Evolutionary conservation across 2,797 vertebrate genomes (phyloP).

Genomic region (Thripadectes ignobilis): DNA sequence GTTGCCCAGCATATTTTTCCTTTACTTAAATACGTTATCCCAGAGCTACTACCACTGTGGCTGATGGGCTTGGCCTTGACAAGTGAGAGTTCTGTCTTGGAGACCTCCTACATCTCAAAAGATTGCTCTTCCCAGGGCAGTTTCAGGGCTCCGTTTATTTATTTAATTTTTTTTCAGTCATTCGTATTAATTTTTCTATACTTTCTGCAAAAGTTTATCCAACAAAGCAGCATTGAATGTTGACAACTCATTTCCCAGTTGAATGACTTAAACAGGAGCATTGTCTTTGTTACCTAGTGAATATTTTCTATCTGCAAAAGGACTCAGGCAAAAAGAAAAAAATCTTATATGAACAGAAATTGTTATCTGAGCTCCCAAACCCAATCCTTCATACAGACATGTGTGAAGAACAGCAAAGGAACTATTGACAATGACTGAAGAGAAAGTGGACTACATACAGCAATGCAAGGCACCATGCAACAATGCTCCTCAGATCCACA

Average conservation of each 20-base stretch:
- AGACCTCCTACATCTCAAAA: neutral
- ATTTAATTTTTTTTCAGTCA: neutral
- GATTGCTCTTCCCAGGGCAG: neutral
- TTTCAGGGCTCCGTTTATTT: neutral
- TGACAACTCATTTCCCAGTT: neutral
- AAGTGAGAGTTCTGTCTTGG: rapidly evolving
- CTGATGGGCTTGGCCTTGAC: neutral
- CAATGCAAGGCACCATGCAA: neutral
- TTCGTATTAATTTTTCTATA: neutral
- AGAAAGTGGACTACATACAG: neutral
- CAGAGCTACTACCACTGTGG: rapidly evolving
- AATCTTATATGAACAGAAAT: neutral
- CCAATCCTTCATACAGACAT: neutral
- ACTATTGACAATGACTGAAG: neutral
- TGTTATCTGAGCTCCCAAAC: neutral
- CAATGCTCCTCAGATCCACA: neutral
- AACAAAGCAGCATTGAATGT: neutral
- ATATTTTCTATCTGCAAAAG: neutral
- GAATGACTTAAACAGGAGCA: neutral
- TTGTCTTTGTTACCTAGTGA: neutral
- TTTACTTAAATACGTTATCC: neutral
- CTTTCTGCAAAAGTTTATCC: neutral
- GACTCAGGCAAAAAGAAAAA: neutral
- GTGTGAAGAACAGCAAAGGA: neutral
- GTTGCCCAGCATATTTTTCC: neutral